phyloP scores from a whole-genome alignment of 2,113 vertebrate genomes.

The Neogale vison region DNA sequence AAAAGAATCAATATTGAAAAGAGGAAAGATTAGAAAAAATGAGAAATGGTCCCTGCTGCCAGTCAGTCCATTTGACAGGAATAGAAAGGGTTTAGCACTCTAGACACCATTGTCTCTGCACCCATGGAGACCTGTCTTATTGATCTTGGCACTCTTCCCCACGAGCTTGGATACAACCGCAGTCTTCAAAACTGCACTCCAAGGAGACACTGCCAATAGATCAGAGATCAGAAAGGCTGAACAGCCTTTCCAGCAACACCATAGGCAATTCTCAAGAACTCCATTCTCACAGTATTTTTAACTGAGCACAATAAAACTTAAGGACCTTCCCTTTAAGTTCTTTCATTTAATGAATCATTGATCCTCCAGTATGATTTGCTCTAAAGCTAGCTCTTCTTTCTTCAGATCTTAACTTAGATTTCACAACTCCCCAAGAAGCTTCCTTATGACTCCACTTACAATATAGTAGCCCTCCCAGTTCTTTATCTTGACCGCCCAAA shows the following conservation, averaged over 20 bases:
- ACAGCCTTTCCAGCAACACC: background rate
- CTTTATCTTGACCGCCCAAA: background rate
- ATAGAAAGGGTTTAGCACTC: background rate
- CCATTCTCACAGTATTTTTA: background rate
- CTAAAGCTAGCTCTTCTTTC: background rate
- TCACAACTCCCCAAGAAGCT: slow-evolving; percentile 34
- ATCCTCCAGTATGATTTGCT: background rate
- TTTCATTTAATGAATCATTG: background rate
- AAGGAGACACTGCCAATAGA: background rate
- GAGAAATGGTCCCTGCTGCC: background rate
- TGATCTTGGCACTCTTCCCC: background rate
- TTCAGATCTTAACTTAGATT: background rate
- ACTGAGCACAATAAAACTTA: background rate
- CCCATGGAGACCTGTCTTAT: background rate
- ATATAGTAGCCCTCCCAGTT: slow-evolving; percentile 24
- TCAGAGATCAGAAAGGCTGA: background rate
- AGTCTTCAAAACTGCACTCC: background rate
- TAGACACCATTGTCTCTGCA: background rate
- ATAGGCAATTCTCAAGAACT: background rate
- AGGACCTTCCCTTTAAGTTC: background rate
- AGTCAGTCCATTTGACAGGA: background rate
- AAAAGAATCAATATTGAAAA: background rate
- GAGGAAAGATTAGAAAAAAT: background rate
- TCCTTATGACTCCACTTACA: slow-evolving; percentile 4
- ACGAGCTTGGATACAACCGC: background rate